Base-by-base conservation (phyloP, 2,888 invertebrate species). In the Cynaeus angustus region DNA sequence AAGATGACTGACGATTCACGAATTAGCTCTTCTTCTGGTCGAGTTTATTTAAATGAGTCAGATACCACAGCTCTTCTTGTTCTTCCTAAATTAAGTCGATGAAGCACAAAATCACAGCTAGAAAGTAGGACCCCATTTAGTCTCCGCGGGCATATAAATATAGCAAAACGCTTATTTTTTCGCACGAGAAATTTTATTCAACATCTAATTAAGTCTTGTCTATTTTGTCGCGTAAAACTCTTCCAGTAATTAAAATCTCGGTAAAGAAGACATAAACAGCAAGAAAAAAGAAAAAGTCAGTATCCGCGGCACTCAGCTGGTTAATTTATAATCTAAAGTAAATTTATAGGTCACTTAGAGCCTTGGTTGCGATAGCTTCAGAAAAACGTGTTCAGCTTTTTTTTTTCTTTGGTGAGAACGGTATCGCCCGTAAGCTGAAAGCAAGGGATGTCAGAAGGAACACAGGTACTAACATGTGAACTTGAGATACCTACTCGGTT, bases 311-410 rank as follows among this genome's bases (percentile, higher is more conserved):
- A 75, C 75, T 76, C 74, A 75, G 74, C 74, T 74, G 73, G 74
- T 77, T 79, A 78, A 80, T 79, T 79, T 80, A 80, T 78, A 79
- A 80, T 79, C 75, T 77, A 77, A 73, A 77, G 77, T 77, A 77
- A 80, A 81, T 81, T 81, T 81, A 81, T 80, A 80, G 79, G 78
- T 81, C 81, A 79, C 78, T 80, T 80, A 79, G 77, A 77, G 75
- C 77, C 76, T 74, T 65, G 64, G 66, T 73, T 70, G 78, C 78
- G 80, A 80, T 79, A 75, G 79, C 75, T 77, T 75, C 76, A 77
- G 80, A 81, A 80, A 80, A 81, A 79, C 80, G 80, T 81, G 81
- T 79, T 79, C 78, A 37, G 37, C 21, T 58, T 52, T 50, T 41
- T 56, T 69, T 69, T 58, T 65, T 65, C 37, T 69, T 21, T 13